Conservation (phyloP, 1,140 invertebrate species). For the Zaprionus capensis region DNA sequence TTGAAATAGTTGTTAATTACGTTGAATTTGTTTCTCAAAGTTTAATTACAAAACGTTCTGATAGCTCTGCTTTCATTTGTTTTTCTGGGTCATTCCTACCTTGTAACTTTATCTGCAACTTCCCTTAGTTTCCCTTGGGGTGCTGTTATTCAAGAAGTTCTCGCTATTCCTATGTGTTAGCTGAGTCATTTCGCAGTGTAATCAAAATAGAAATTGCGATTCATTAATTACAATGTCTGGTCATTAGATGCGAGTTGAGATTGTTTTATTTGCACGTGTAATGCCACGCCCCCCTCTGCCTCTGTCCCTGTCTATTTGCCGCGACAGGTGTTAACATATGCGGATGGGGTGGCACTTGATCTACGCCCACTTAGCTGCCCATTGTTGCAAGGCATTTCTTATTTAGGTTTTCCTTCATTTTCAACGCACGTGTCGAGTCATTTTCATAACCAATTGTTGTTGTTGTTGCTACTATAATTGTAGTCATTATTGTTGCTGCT, state of each 20-base stretch:
- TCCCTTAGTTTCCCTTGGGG: background rate
- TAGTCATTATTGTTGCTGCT: slow-evolving; percentile 11
- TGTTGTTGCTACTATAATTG: slow-evolving; percentile 10
- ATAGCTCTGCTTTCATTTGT: background rate
- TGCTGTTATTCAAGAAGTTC: background rate
- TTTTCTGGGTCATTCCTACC: background rate
- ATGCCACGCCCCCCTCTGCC: slow-evolving; percentile 20
- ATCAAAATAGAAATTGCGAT: slow-evolving; percentile 35
- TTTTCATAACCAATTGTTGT: slow-evolving; percentile 6
- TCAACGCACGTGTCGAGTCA: slow-evolving; percentile 41
- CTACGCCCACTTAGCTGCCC: slow-evolving; percentile 8
- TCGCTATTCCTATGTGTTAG: background rate
- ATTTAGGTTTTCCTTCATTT: slow-evolving; percentile 21
- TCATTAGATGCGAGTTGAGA: slow-evolving; percentile 34
- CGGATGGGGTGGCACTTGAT: slow-evolving; percentile 5
- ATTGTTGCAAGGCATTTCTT: background rate
- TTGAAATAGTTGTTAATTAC: background rate
- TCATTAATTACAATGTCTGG: slow-evolving; percentile 67
- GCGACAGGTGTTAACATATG: slow-evolving; percentile 47
- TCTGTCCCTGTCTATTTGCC: background rate
- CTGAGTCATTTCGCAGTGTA: slow-evolving; percentile 24
- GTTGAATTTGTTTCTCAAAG: background rate
- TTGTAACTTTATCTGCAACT: background rate
- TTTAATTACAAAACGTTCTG: background rate
- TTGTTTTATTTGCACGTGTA: slow-evolving; percentile 63